Evolutionary conservation across 2,888 invertebrate genomes (phyloP).

Genomic region (Sthenelais limicola): DNA sequence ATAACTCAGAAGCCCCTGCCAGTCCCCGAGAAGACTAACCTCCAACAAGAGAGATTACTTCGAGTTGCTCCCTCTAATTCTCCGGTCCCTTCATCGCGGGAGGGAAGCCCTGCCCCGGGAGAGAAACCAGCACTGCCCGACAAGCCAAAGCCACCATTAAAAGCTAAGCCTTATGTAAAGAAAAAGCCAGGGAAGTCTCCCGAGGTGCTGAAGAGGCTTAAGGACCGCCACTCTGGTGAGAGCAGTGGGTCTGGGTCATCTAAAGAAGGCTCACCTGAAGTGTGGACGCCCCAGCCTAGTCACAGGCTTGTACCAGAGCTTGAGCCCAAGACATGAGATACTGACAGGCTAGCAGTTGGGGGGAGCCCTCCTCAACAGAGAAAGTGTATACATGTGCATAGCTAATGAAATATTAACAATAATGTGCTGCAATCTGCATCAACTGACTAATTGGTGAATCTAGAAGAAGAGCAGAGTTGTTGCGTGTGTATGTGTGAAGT

Average conservation of each 20-base stretch:
- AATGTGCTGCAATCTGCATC: too few relatives aligned
- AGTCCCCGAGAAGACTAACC: conserved; percentile 12
- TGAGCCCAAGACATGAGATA: conserved; percentile 23
- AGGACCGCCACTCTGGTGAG: conserved; percentile 22
- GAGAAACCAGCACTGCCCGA: conserved; percentile 54
- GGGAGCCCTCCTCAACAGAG: too few relatives aligned
- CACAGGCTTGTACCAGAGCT: conserved; percentile 3
- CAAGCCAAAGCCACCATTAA: conserved; percentile 69
- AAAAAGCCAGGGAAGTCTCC: conserved; percentile 72
- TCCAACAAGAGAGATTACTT: conserved; percentile 55
- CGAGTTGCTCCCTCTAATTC: conserved; percentile 72
- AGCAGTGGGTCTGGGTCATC: conserved; percentile 29
- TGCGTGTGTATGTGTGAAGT: too few relatives aligned
- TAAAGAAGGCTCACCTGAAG: conserved; percentile 23
- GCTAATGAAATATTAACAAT: too few relatives aligned
- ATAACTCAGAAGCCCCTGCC: conserved; percentile 23
- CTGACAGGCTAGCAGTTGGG: too few relatives aligned
- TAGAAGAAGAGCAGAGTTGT: too few relatives aligned
- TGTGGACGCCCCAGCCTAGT: conserved; percentile 29
- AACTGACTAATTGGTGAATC: too few relatives aligned
- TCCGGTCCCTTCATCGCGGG: conserved; percentile 51
- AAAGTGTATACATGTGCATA: too few relatives aligned
- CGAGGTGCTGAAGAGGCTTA: conserved; percentile 44
- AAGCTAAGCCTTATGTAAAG: conserved; percentile 86
- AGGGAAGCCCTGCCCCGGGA: conserved; percentile 6